These are phyloP conservation scores for Zophobas morio DNA, from an alignment of 1,140 invertebrate species.

Conservation along the genomic window DNA sequence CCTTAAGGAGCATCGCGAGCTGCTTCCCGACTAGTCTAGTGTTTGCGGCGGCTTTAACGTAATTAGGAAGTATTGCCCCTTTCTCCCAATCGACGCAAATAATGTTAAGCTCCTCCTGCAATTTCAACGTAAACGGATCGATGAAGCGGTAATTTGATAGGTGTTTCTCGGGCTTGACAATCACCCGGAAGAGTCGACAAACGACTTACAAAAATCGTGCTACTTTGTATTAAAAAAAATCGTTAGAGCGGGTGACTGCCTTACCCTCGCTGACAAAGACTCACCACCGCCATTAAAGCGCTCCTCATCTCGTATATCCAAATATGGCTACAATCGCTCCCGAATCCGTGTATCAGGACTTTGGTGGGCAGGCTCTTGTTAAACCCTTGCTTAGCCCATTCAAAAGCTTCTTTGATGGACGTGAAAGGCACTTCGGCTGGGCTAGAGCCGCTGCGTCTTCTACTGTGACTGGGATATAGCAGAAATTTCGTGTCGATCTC, in stretches of 20 bases:
- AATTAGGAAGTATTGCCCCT: conserved; percentile 92
- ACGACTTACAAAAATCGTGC: too few species aligned
- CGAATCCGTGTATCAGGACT: conserved; percentile 95
- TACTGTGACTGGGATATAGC: conserved; percentile 72
- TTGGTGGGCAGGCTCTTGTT: conserved; percentile 83
- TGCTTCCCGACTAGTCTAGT: conserved; percentile 93
- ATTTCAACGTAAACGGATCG: conserved; percentile 44
- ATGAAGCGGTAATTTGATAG: not conserved
- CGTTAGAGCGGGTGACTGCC: too few species aligned
- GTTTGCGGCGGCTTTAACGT: conserved; percentile 93
- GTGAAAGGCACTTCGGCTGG: conserved; percentile 77
- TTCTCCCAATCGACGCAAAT: conserved; percentile 96
- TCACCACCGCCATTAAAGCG: conserved; percentile 88
- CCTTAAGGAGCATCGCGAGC: conserved; percentile 81
- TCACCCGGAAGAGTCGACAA: too few species aligned
- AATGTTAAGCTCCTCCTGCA: conserved; percentile 88
- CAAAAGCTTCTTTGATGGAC: conserved; percentile 76
- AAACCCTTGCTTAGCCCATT: conserved; percentile 75
- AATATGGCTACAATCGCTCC: conserved; percentile 88
- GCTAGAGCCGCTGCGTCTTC: conserved; percentile 71
- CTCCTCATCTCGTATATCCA: conserved; percentile 96
- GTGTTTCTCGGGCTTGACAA: too few species aligned
- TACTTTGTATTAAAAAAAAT: too few species aligned
- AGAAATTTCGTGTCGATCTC: conserved; percentile 88
- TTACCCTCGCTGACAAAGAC: conserved; percentile 54